phyloP scores from a whole-genome alignment of 2,797 vertebrate genomes.

The Phyllotis vaccarum region DNA sequence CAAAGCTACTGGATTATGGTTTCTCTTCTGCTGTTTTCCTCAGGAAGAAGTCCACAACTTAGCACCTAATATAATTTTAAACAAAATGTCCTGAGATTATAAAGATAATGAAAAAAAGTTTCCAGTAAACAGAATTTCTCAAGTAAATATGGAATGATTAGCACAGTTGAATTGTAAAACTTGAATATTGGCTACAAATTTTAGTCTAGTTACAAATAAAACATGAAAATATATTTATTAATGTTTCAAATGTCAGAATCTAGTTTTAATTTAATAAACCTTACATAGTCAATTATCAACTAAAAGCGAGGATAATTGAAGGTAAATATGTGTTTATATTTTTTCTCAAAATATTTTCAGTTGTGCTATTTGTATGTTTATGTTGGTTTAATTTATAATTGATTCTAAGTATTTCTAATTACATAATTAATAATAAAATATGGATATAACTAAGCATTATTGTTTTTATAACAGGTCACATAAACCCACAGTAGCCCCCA shows the following conservation, averaged over 20 bases:
- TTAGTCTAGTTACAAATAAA: slow-evolving; percentile 46
- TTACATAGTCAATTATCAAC: background rate
- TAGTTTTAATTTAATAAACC: slow-evolving; percentile 49
- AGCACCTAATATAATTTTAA: slow-evolving; percentile 1
- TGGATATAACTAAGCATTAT: background rate
- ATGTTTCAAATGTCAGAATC: slow-evolving; percentile 12
- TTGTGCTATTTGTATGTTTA: slow-evolving; percentile 17
- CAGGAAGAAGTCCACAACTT: slow-evolving; percentile 6
- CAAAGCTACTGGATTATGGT: background rate
- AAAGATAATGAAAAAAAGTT: background rate
- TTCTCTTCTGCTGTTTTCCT: background rate
- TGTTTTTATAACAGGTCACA: background rate
- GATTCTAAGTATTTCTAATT: slow-evolving; percentile 25
- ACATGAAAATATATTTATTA: background rate
- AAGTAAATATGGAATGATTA: slow-evolving; percentile 46
- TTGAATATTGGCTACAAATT: slow-evolving; percentile 25
- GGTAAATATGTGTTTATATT: background rate
- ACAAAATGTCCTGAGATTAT: background rate
- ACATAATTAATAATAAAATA: slow-evolving; percentile 40
- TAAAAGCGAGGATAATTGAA: slow-evolving; percentile 18
- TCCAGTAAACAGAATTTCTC: background rate
- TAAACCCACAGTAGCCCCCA: background rate
- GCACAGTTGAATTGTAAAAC: background rate
- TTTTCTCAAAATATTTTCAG: slow-evolving; percentile 23
- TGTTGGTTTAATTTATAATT: slow-evolving; percentile 35